Evolutionary conservation across 2,888 invertebrate genomes (phyloP).

Genomic region (Coelopa pilipes): DNA sequence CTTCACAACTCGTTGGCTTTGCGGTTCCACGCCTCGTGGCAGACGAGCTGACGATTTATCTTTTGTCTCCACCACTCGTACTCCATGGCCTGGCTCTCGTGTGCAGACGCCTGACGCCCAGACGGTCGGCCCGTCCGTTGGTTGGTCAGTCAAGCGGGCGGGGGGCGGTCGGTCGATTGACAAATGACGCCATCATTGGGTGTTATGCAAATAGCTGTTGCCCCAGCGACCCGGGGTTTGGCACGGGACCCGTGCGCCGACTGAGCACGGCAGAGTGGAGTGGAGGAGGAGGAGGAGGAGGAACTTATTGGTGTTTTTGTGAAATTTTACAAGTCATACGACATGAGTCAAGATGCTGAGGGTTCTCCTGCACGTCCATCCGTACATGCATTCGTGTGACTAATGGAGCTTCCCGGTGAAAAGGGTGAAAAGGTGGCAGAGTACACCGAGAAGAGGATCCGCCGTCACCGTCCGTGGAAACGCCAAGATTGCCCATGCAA

Average conservation of each 20-base stretch:
- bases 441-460: background rate
- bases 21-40: slow-evolving; percentile 17
- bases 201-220: slow-evolving; percentile 28
- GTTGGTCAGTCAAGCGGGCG: too few relatives aligned
- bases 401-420: slow-evolving; percentile 1
- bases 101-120: background rate
- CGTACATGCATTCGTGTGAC: slow-evolving; percentile 12
- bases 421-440: background rate
- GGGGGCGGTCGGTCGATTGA: background rate
- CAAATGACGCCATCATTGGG: slow-evolving; percentile 20
- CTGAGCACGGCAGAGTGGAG: background rate
- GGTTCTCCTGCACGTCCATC: background rate
- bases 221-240: background rate
- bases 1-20: background rate
- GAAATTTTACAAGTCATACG: slow-evolving; percentile 21
- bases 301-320: slow-evolving; percentile 12
- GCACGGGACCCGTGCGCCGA: background rate
- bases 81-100: background rate
- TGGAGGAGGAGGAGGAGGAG: background rate
- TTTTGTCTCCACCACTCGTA: background rate
- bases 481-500: too few relatives aligned
- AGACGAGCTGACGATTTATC: slow-evolving; percentile 27
- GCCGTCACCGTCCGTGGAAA: background rate
- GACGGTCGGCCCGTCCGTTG: too few relatives aligned
- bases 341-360: slow-evolving; percentile 24